phyloP scores from a whole-genome alignment of 2,113 vertebrate genomes.

The Cyprinodon variegatus region DNA sequence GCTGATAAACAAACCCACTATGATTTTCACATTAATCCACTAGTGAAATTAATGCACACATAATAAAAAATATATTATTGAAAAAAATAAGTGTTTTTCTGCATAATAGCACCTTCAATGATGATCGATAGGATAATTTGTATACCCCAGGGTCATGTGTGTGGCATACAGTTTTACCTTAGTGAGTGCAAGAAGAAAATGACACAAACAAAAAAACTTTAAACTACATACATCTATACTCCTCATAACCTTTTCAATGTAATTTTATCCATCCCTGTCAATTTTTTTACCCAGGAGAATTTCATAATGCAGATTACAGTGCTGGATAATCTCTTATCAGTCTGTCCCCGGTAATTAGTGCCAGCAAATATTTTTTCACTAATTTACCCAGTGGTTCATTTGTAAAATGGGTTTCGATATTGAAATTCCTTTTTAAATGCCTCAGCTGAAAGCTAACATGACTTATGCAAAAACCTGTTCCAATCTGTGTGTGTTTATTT shows the following conservation, averaged over 20 bases:
- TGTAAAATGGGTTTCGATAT: constrained; percentile 30
- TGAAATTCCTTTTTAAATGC: constrained; percentile 16
- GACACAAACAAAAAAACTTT: neutral
- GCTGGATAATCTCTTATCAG: constrained; percentile 43
- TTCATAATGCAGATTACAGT: constrained; percentile 40
- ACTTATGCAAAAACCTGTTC: constrained; percentile 11
- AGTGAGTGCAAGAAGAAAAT: neutral
- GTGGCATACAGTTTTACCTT: neutral
- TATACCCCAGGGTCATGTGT: neutral
- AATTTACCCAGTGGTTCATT: constrained; percentile 38
- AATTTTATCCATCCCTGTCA: constrained; percentile 27
- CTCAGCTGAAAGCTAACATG: constrained; percentile 8
- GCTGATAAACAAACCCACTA: neutral
- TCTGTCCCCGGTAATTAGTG: constrained; percentile 61
- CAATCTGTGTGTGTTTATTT: constrained; percentile 5
- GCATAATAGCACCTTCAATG: neutral
- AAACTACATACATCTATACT: neutral
- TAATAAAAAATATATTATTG: neutral
- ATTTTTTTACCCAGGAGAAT: constrained; percentile 30
- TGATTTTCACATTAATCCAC: neutral
- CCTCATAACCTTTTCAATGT: neutral
- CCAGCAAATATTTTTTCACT: constrained; percentile 39
- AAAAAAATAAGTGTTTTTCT: neutral
- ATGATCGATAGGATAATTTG: neutral
- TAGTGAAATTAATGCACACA: neutral